phyloP scores from a whole-genome alignment of 1,140 invertebrate species.

The Ctenoplectra terminalis region DNA sequence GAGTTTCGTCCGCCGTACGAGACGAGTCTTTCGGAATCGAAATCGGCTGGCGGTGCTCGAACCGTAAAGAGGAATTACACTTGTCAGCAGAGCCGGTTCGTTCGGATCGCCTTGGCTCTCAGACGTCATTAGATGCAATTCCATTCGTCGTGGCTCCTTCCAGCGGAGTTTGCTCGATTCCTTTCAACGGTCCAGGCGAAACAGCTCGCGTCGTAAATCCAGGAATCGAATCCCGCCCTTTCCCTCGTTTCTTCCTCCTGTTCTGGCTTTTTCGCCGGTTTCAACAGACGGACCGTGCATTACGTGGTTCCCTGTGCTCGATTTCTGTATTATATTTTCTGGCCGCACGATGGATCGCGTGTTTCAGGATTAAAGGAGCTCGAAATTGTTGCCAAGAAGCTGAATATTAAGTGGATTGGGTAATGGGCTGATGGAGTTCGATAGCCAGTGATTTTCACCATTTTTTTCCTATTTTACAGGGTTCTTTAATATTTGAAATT shows the following conservation, averaged over 20 bases:
- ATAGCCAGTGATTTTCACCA: neutral
- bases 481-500: too few species aligned
- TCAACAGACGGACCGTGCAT: constrained; percentile 15
- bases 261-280: constrained; percentile 14
- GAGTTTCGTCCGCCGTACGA: neutral
- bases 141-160: constrained; percentile 26
- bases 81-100: constrained; percentile 39
- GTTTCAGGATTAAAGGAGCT: constrained; percentile 1
- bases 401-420: neutral
- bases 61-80: constrained; percentile 22
- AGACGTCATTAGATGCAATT: constrained; percentile 49
- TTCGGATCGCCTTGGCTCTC: constrained; percentile 14
- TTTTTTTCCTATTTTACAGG: neutral
- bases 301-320: constrained; percentile 63
- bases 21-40: neutral
- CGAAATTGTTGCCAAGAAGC: neutral
- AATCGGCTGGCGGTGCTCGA: constrained; percentile 17
- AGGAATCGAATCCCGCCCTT: constrained; percentile 66
- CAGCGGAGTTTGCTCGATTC: neutral
- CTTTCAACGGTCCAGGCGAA: constrained; percentile 34
- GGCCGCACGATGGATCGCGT: neutral
- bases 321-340: constrained; percentile 57
- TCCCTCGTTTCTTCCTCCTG: neutral
- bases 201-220: constrained; percentile 64
- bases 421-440: too few species aligned